These are phyloP conservation scores for Antheraea assamensis DNA, from an alignment of 2,888 invertebrate species.

Conservation along the genomic window DNA sequence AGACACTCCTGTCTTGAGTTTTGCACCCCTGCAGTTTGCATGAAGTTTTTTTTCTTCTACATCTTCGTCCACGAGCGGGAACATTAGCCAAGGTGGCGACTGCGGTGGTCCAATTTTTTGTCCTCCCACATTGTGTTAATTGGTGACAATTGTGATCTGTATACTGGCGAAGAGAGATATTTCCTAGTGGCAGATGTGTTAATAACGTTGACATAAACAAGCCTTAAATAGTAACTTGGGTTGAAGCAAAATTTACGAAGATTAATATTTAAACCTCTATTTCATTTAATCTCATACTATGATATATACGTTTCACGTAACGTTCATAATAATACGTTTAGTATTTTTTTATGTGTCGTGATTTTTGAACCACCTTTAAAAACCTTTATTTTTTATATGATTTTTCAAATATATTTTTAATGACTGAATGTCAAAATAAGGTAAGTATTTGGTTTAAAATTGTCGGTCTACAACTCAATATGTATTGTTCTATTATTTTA, in stretches of 20 bases:
- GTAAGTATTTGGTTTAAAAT: no score
- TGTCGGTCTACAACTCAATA: no score
- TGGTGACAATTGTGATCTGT: conserved; percentile 78
- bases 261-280: not conserved
- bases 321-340: no score
- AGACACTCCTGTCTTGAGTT: conserved; percentile 63
- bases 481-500: not conserved
- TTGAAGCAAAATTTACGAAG: not conserved
- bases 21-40: conserved; percentile 68
- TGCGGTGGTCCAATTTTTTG: conserved; percentile 74
- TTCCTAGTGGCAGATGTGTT: conserved; percentile 69
- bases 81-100: conserved; percentile 77
- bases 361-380: no score
- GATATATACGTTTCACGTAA: no score
- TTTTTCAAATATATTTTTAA: no score
- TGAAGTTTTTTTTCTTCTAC: conserved; percentile 57
- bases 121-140: conserved; percentile 65
- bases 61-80: conserved; percentile 74
- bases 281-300: not conserved
- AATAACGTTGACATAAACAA: conserved; percentile 39
- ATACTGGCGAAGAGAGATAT: conserved; percentile 72
- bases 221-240: not conserved
- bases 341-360: no score
- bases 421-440: no score
- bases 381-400: no score